Evolutionary conservation across 2,113 vertebrate genomes (phyloP), one percentile per base, ranked within the genome.

Genomic region (Eonycteris spelaea): DNA sequence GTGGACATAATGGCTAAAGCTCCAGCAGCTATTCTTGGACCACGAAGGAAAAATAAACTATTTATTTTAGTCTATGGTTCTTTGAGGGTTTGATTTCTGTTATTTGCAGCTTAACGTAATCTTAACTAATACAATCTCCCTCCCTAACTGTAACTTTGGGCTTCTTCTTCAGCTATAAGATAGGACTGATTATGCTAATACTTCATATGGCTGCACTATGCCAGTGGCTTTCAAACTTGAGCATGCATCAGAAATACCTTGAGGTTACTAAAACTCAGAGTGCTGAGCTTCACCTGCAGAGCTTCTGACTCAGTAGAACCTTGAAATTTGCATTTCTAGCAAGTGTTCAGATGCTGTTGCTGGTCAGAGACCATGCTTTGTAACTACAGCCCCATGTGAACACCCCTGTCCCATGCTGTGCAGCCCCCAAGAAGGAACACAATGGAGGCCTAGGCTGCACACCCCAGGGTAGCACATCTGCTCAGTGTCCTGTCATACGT

Each of bases 1-100:
- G 38, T 51, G 22, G 53, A 75, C 10, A 2, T 5, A 53, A n/a
- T 33, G 43, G 16, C 38, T 68, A 48, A 86, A 18, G 12, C 38
- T 90, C 79, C 45, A 90, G 85, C 68, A 78, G 82, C 45, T 84
- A 30, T 18, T 18, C 30, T 68, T 79, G 48, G 63, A 53, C 61
- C 70, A 26, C 10, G 45, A 82, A 91, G 75, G 30, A 57, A 90
- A 95, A 35, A n/a, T 57, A 67, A 75, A n/a, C 7, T 12, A 67
- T 45, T 51, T 15, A 51, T 51, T 51, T 78, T 86, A 77, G 86
- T 55, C 80, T 73, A 43, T 73, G 55, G 48, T 48, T 77, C 68
- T 93, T 83, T 30, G 38, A 30, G 61, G 40, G 40, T 51, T 73
- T 40, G 73, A n/a, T 71, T 83, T 71, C 59, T 75, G 15, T 71